Base-by-base conservation (phyloP, 2,888 invertebrate genomes). In the Isoperla grammatica region DNA sequence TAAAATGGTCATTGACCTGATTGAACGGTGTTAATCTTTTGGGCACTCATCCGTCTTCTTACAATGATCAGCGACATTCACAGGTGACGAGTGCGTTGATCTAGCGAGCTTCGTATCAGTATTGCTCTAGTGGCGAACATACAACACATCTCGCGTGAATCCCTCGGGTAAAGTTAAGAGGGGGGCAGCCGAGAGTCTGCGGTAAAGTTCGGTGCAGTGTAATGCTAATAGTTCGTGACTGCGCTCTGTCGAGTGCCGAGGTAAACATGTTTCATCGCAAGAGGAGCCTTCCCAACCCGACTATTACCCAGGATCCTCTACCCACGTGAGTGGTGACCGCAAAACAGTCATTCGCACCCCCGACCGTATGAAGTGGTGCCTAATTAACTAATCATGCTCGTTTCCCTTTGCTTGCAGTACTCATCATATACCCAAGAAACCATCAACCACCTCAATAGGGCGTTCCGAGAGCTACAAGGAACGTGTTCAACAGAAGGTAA, bases 381-480 rank as follows among this genome's bases (percentile, higher is more conserved):
- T 40, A 4, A 12, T 29, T 8, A 29, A 29, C 29, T 29, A 29
- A 29, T 8, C 29, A 8, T 8, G 29, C 11, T 42, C 11, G 42
- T 42, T n/a, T 42, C n/a, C 12, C 42, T 42, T 42, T 42, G 42
- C 11, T 42, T 65, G 17, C 65, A 70, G 70, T 57, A 65, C 67
- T 23, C 71, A 69, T 29, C 68, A 68, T 60, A 69, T 70, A 57
- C 67, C 71, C 42, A 69, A 69, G 63, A 71, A 70, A 61, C 64
- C 70, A 15, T 65, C 71, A 5, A 63, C 65, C 20, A 68, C 71
- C 56, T 68, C 72, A 56, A 74, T 80, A 60, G 84, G 83, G 72
- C 79, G 87, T 66, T 87, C 87, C 64, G 87, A 87, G 73, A 87
- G 87, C 71, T 84, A 86, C 73, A 86, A 86, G 73, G 86, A 85